Conservation (phyloP, 2,113 vertebrate genomes). For the Takifugu bimaculatus region DNA sequence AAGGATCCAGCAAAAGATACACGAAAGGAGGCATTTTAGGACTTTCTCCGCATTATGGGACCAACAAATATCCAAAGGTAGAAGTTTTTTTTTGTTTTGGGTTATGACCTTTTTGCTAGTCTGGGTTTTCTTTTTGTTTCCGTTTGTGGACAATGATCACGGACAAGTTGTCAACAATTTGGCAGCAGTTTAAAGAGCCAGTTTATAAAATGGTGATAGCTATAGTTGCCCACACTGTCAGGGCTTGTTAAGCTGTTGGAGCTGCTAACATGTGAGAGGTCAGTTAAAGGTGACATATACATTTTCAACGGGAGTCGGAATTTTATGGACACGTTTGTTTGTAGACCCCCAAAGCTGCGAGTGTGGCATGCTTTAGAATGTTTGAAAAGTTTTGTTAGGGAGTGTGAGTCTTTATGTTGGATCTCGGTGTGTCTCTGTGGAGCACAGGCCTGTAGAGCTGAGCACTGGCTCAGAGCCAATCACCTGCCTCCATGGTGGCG, state of each 20-base stretch:
- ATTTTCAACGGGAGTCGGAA: slow-evolving; percentile 3
- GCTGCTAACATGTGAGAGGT: slow-evolving; percentile 63
- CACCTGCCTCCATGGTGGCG: slow-evolving; percentile 69
- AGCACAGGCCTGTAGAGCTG: slow-evolving; percentile 31
- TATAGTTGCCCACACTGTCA: slow-evolving; percentile 7
- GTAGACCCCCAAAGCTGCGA: background rate
- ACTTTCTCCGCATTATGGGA: slow-evolving; percentile 71
- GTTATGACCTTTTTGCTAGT: background rate
- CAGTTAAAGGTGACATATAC: slow-evolving; percentile 73
- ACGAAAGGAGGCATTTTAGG: slow-evolving; percentile 69
- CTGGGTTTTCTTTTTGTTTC: slow-evolving; percentile 16
- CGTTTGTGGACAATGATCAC: slow-evolving; percentile 13
- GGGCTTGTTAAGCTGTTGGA: slow-evolving; percentile 6
- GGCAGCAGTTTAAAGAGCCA: slow-evolving; percentile 22
- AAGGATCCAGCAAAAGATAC: slow-evolving; percentile 46
- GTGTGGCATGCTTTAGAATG: background rate
- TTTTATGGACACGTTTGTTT: slow-evolving; percentile 1
- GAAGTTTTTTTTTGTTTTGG: background rate
- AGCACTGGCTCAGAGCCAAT: slow-evolving; percentile 64
- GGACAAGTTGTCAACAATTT: slow-evolving; percentile 4
- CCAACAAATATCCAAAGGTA: slow-evolving; percentile 73
- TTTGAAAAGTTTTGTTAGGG: slow-evolving; percentile 23
- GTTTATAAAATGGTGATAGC: slow-evolving; percentile 41
- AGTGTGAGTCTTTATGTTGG: slow-evolving; percentile 17
- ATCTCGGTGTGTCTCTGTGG: slow-evolving; percentile 16